Percentiles rank a stretch among this genome's conserved stretches.
Conservation (phyloP, 2,797 vertebrate species). For the Sorex maritimensis region DNA sequence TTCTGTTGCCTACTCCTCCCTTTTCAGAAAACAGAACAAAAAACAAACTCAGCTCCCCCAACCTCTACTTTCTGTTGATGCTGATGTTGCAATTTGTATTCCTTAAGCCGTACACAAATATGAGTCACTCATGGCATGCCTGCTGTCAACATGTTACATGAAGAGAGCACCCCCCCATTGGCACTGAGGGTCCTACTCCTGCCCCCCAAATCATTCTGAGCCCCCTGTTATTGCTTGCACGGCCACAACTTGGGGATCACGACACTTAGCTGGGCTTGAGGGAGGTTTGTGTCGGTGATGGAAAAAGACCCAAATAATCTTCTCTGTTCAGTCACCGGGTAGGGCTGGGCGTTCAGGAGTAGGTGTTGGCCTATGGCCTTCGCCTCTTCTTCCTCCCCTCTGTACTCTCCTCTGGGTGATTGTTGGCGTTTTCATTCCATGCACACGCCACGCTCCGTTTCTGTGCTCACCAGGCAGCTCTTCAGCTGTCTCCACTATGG, state of each 20-base stretch:
- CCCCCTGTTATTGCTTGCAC: no score
- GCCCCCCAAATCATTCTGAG: no score
- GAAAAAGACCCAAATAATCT: background rate
- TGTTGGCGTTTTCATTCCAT: background rate
- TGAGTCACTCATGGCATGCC: no score
- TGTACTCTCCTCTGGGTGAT: background rate
- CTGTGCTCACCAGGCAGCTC: background rate
- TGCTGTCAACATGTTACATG: no score
- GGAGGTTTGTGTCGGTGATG: background rate
- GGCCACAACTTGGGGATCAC: accelerated
- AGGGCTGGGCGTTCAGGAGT: background rate
- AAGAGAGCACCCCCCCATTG: no score
- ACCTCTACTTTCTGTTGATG: no score
- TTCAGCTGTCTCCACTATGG: background rate
- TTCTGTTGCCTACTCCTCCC: no score
- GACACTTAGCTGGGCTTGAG: background rate
- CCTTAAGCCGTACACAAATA: no score
- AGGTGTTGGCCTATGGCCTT: accelerated
- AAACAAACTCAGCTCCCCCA: no score
- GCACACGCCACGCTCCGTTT: background rate
- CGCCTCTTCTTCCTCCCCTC: background rate
- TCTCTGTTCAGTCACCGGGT: background rate
- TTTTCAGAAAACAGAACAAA: no score
- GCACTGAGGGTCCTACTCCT: no score
- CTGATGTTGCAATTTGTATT: no score